These are phyloP conservation scores for Drosophila setosimentum DNA, from an alignment of 2,888 invertebrate genomes.

Conservation along the genomic window DNA sequence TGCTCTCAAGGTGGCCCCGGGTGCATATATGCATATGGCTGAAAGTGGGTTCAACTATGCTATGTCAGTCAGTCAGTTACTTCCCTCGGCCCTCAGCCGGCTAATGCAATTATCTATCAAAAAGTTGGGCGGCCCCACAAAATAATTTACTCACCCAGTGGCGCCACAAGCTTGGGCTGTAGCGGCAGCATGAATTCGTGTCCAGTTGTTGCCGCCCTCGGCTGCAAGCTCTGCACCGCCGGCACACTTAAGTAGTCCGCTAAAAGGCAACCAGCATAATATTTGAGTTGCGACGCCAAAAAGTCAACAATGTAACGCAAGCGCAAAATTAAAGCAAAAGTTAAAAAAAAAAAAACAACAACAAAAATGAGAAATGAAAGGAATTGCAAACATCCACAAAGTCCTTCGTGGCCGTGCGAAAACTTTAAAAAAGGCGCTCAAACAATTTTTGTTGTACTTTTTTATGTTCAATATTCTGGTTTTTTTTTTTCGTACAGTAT, in stretches of 20 bases:
- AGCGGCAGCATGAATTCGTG: constrained; percentile 90
- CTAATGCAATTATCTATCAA: constrained; percentile 64
- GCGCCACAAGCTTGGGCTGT: constrained; percentile 88
- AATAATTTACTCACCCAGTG: constrained; percentile 82
- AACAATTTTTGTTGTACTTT: constrained; percentile 24
- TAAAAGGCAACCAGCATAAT: constrained; percentile 72
- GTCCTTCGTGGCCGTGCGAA: constrained; percentile 49
- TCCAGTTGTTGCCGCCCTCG: constrained; percentile 90
- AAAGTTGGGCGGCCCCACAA: constrained; percentile 22
- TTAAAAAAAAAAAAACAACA: constrained; percentile 22
- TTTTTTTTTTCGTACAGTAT: constrained; percentile 30
- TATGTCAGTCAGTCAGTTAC: constrained; percentile 4
- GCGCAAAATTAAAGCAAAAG: constrained; percentile 49
- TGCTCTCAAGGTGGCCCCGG: constrained; percentile 15
- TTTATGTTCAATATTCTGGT: constrained; percentile 11
- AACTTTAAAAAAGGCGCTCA: constrained; percentile 58
- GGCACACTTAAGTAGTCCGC: constrained; percentile 87
- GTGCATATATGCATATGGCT: constrained; percentile 27
- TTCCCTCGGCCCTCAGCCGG: background rate
- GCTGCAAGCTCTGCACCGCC: constrained; percentile 87
- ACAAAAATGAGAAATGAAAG: background rate
- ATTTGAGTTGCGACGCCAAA: constrained; percentile 37
- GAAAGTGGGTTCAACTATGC: constrained; percentile 65
- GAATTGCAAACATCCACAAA: constrained; percentile 50
- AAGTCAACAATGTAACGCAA: constrained; percentile 55